Conservation (phyloP, 64 coral and sea anemone genomes). For the Porites lutea region DNA sequence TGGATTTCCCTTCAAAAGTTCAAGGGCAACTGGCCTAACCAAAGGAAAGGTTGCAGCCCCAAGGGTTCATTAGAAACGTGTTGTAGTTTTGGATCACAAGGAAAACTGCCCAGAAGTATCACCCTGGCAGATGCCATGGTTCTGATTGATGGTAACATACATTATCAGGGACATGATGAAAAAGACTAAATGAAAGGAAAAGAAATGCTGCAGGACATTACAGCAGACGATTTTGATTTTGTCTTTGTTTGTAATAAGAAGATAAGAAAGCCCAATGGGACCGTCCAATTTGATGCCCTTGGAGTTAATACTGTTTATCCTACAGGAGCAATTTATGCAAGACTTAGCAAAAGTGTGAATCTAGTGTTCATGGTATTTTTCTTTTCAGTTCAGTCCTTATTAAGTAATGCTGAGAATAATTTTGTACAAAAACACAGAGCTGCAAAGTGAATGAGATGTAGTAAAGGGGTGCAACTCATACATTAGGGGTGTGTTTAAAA, state of each 20-base stretch:
- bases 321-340: conserved; percentile 51
- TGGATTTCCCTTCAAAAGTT: conserved; percentile 34
- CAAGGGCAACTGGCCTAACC: not conserved
- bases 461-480: conserved; percentile 2
- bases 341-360: conserved; percentile 27
- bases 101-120: conserved; percentile 31
- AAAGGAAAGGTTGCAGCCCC: conserved; percentile 36
- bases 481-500: not conserved
- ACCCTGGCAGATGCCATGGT: conserved; percentile 41
- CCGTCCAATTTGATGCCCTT: conserved; percentile 39
- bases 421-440: conserved; percentile 27
- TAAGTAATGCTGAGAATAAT: conserved; percentile 29
- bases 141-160: conserved; percentile 38
- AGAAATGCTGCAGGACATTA: conserved; percentile 44
- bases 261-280: conserved; percentile 51
- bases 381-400: conserved; percentile 6
- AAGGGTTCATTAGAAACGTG: conserved; percentile 35
- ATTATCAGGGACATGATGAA: conserved; percentile 57
- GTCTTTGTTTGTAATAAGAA: conserved; percentile 45
- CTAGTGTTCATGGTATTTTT: conserved; percentile 19
- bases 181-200: conserved; percentile 52
- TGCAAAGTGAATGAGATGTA: conserved; percentile 11
- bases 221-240: conserved; percentile 50
- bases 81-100: conserved; percentile 29
- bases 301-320: conserved; percentile 50